Evolutionary conservation across 1,140 invertebrate species (phyloP).

Genomic region (Gerris buenoi): DNA sequence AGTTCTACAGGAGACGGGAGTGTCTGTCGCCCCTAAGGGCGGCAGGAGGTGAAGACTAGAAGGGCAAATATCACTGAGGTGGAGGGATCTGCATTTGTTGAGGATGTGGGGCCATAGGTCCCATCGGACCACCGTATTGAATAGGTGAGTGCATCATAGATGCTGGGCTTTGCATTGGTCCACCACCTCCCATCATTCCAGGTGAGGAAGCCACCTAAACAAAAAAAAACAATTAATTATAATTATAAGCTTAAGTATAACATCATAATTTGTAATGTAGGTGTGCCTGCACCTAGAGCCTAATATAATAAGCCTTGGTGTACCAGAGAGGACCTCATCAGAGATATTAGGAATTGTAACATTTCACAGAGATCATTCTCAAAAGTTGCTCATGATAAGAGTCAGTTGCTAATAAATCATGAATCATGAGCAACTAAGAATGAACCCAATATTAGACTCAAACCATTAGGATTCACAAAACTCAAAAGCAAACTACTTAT

Average conservation of each 20-base stretch:
- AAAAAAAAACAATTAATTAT: too few relatives aligned
- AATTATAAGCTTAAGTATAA: not conserved
- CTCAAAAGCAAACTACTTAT: too few relatives aligned
- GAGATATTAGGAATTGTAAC: too few relatives aligned
- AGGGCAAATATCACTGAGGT: conserved; percentile 11
- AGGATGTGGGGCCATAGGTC: conserved; percentile 9
- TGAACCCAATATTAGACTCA: too few relatives aligned
- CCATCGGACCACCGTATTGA: conserved; percentile 7
- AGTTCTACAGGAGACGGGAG: not conserved
- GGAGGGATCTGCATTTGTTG: conserved; percentile 7
- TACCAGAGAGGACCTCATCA: too few relatives aligned
- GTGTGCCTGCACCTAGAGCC: not conserved
- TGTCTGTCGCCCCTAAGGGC: too few relatives aligned
- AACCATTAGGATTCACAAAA: too few relatives aligned
- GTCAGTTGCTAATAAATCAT: too few relatives aligned
- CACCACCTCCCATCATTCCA: conserved; percentile 12
- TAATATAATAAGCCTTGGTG: not conserved
- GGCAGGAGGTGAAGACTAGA: not conserved
- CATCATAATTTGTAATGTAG: not conserved
- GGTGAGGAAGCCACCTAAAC: conserved; percentile 12
- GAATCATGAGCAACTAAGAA: too few relatives aligned
- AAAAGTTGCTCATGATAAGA: too few relatives aligned
- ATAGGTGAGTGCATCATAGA: conserved; percentile 19
- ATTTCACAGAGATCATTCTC: too few relatives aligned
- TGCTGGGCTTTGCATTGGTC: conserved; percentile 16